Evolutionary conservation across 2,113 vertebrate genomes (phyloP).

Genomic region (Thermophis baileyi): DNA sequence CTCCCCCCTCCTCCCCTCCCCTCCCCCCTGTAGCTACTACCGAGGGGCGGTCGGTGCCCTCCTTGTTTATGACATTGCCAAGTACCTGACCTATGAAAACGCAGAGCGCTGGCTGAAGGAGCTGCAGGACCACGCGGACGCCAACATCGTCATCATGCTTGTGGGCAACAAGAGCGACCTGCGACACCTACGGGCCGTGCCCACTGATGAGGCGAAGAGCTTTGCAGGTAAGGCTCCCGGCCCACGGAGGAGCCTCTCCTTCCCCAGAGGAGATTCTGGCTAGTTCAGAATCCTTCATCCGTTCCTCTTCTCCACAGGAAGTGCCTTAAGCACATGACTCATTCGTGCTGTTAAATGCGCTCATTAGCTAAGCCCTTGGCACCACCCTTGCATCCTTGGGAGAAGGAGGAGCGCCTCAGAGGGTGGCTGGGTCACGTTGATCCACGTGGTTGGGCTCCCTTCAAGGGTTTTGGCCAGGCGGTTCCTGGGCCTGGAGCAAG

Average conservation of each 20-base stretch:
- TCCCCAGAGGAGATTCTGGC: neutral
- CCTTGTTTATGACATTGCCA: slow-evolving; percentile 84
- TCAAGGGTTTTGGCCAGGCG: neutral
- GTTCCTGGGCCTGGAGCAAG: neutral
- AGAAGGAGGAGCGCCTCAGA: neutral
- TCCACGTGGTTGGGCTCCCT: neutral
- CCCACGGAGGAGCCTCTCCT: neutral
- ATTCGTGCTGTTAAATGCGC: neutral
- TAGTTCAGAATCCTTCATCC: no score
- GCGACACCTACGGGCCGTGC: slow-evolving; percentile 79
- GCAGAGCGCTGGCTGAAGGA: slow-evolving; percentile 85
- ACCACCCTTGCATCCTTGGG: neutral
- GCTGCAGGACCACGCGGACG: slow-evolving; percentile 83
- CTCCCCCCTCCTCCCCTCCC: rapidly evolving
- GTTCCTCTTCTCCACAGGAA: neutral
- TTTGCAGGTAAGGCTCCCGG: slow-evolving; percentile 71
- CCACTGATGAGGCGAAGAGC: slow-evolving; percentile 77
- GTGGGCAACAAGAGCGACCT: slow-evolving; percentile 82
- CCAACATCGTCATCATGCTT: slow-evolving; percentile 87
- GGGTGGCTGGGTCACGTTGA: neutral
- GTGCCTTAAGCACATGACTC: neutral
- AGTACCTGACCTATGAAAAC: slow-evolving; percentile 84
- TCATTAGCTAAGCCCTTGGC: neutral
- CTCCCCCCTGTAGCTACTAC: slow-evolving; percentile 71
- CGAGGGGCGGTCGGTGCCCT: slow-evolving; percentile 82